Evolutionary conservation across 2,797 vertebrate genomes (phyloP).

Genomic region (Amblyraja radiata): DNA sequence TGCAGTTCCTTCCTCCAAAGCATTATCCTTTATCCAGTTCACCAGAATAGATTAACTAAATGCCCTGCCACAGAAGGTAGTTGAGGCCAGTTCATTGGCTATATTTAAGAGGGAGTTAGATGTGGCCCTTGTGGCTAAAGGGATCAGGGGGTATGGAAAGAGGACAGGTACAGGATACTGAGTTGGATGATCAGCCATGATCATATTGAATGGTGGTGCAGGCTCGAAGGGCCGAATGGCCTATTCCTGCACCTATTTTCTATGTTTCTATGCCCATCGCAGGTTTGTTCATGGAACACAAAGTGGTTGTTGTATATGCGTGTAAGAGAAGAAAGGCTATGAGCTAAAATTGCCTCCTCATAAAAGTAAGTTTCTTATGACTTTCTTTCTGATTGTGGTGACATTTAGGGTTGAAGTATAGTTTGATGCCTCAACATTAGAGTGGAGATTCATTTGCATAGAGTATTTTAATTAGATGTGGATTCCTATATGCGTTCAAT

Average conservation of each 20-base stretch:
- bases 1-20: not conserved
- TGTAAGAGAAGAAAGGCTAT: not conserved
- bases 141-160: too few relatives aligned
- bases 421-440: not conserved
- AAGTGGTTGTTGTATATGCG: not conserved
- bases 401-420: not conserved
- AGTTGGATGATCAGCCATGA: too few relatives aligned
- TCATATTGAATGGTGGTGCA: too few relatives aligned
- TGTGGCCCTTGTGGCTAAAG: too few relatives aligned
- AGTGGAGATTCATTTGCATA: not conserved
- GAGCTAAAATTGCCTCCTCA: not conserved
- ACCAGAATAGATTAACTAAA: not conserved
- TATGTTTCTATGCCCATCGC: not conserved
- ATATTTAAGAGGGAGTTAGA: too few relatives aligned
- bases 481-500: too few relatives aligned
- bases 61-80: too few relatives aligned
- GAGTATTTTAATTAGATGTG: too few relatives aligned
- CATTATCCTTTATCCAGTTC: not conserved
- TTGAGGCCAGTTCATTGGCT: too few relatives aligned
- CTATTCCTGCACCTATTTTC: too few relatives aligned
- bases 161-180: too few relatives aligned
- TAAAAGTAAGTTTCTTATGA: not conserved
- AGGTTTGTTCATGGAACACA: not conserved
- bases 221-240: too few relatives aligned
- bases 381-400: not conserved